Conservation (phyloP, 1,140 invertebrate species). For the Sogatella furcifera region DNA sequence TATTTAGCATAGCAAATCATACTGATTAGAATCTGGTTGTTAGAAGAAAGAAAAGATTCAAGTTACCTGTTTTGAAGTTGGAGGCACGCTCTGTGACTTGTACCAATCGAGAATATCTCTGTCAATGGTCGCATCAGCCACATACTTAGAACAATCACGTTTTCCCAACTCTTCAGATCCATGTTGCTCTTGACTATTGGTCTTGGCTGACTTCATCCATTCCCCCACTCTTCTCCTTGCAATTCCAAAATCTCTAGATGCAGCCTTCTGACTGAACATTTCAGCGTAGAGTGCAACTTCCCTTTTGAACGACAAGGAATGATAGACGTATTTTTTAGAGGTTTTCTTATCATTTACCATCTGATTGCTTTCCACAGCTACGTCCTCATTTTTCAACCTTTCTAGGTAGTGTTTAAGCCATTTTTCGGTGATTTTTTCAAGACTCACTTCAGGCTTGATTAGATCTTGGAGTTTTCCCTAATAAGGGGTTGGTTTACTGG, state of each 20-base stretch:
- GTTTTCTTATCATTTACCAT: slow-evolving; percentile 7
- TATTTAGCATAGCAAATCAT: no score
- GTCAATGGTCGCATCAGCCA: not conserved
- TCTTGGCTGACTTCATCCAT: slow-evolving; percentile 19
- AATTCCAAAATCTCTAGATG: slow-evolving; percentile 23
- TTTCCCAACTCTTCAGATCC: no score
- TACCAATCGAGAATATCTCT: not conserved
- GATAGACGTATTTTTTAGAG: slow-evolving; percentile 21
- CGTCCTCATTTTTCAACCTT: not conserved
- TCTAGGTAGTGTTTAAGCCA: not conserved
- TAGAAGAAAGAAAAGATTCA: no score
- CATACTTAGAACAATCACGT: not conserved
- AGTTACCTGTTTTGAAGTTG: not conserved
- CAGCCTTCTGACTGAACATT: slow-evolving; percentile 20
- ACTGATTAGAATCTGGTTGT: no score
- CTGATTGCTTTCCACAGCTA: not conserved
- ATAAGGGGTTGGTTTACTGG: not conserved
- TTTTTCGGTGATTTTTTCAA: not conserved
- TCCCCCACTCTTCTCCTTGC: slow-evolving; percentile 26
- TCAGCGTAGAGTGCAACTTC: slow-evolving; percentile 24
- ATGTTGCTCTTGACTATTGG: no score
- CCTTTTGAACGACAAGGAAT: slow-evolving; percentile 24
- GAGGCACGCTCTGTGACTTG: not conserved
- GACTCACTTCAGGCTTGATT: not conserved
- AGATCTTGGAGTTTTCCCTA: no score